These are phyloP conservation scores for Dorcus hopei DNA, from an alignment of 2,888 invertebrate species.

Conservation along the genomic window DNA sequence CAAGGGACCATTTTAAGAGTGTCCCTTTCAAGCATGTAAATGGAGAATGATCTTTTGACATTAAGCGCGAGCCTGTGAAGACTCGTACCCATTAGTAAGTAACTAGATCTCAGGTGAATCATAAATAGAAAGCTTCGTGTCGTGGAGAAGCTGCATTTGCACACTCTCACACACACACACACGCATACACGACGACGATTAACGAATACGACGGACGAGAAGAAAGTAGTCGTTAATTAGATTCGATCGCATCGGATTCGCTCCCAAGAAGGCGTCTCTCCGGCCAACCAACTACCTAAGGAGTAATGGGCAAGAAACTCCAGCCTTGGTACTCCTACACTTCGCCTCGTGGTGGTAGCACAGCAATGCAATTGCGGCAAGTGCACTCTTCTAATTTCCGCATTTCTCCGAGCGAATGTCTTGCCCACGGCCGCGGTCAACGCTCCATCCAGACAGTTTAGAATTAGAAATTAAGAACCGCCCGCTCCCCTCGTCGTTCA, in stretches of 20 bases:
- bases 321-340: slow-evolving; percentile 28
- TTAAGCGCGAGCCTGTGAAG: too few relatives aligned
- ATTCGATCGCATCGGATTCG: neutral
- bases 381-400: slow-evolving; percentile 3
- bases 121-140: too few relatives aligned
- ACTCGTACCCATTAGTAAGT: too few relatives aligned
- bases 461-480: neutral
- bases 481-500: neutral
- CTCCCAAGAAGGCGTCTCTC: neutral
- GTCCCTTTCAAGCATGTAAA: too few relatives aligned
- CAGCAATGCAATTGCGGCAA: slow-evolving; percentile 17
- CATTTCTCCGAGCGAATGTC: slow-evolving; percentile 5
- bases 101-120: too few relatives aligned
- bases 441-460: neutral
- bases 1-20: too few relatives aligned
- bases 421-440: slow-evolving; percentile 3
- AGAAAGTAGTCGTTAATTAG: too few relatives aligned
- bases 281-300: neutral
- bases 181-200: too few relatives aligned
- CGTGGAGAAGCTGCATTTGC: too few relatives aligned
- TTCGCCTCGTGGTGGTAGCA: slow-evolving; percentile 23
- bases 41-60: too few relatives aligned
- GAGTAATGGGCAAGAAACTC: slow-evolving; percentile 7
- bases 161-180: too few relatives aligned
- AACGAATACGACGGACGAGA: too few relatives aligned